phyloP scores from a whole-genome alignment of 2,113 vertebrate species.

The Elachura formosa region DNA sequence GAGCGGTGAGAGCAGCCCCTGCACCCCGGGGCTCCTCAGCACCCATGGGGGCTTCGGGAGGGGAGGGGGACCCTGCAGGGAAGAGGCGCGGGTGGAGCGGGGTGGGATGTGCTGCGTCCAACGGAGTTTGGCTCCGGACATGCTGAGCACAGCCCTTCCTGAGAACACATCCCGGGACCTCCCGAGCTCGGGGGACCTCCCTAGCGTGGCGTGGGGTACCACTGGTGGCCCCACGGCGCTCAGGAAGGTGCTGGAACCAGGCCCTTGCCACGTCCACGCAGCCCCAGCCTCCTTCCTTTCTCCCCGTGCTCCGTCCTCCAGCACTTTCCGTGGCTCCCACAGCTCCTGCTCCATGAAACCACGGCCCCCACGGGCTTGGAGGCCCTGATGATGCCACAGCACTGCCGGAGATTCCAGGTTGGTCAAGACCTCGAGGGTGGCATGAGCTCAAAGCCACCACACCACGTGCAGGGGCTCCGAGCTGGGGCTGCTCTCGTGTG shows the following conservation, averaged over 20 bases:
- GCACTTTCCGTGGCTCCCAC: accelerated
- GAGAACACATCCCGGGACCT: background rate
- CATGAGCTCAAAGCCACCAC: background rate
- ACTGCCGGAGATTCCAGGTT: accelerated
- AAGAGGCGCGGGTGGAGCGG: accelerated
- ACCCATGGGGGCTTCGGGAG: accelerated
- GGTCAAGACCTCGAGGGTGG: accelerated
- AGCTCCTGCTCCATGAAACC: accelerated
- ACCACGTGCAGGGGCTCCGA: accelerated
- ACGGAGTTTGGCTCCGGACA: background rate
- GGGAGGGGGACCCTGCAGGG: accelerated
- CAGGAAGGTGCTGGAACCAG: accelerated
- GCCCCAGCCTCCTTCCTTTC: background rate
- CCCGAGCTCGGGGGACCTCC: background rate
- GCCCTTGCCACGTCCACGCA: accelerated
- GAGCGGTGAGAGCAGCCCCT: background rate
- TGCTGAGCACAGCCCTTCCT: conserved; percentile 16
- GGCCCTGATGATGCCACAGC: accelerated
- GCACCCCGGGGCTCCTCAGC: background rate
- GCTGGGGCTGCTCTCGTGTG: background rate
- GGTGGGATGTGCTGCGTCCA: background rate
- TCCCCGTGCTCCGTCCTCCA: accelerated
- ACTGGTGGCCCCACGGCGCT: accelerated
- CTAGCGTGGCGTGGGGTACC: accelerated
- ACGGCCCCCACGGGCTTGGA: accelerated